phyloP scores from a whole-genome alignment of 2,888 invertebrate genomes.

The Ophioninae sp. region DNA sequence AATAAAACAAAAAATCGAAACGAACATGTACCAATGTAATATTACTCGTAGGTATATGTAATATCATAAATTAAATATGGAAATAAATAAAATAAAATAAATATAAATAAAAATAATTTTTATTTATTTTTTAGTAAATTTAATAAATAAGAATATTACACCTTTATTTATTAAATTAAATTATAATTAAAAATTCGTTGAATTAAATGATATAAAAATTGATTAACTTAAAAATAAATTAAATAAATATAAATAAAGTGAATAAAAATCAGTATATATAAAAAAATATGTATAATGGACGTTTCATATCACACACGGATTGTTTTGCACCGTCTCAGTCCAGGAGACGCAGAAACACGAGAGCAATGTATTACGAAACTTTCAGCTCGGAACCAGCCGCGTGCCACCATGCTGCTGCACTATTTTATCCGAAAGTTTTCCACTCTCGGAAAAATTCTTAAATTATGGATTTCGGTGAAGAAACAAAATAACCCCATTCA shows the following conservation, averaged over 20 bases:
- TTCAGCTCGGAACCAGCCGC: slow-evolving; percentile 62
- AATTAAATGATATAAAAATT: too few relatives aligned
- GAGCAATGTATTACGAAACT: slow-evolving; percentile 79
- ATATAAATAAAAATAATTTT: too few relatives aligned
- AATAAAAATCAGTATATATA: not conserved
- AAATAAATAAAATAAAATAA: too few relatives aligned
- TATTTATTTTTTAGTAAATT: too few relatives aligned
- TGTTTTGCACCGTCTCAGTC: slow-evolving; percentile 59
- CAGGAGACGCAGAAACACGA: slow-evolving; percentile 73
- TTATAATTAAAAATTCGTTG: too few relatives aligned
- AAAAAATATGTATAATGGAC: slow-evolving; percentile 7
- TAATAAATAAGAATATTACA: too few relatives aligned
- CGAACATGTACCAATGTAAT: slow-evolving; percentile 61
- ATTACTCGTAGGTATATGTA: too few relatives aligned
- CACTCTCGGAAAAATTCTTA: slow-evolving; percentile 78
- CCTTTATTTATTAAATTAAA: too few relatives aligned
- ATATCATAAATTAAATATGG: too few relatives aligned
- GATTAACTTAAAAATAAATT: too few relatives aligned
- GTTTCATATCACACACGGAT: slow-evolving; percentile 61
- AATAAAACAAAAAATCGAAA: slow-evolving; percentile 79
- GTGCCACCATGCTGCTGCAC: slow-evolving; percentile 63
- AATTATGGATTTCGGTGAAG: slow-evolving; percentile 77
- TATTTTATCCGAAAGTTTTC: slow-evolving; percentile 78
- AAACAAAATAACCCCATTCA: slow-evolving; percentile 51
- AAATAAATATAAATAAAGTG: too few relatives aligned